phyloP scores from a whole-genome alignment of 1,140 invertebrate genomes.

The Neotoxoptera formosana region DNA sequence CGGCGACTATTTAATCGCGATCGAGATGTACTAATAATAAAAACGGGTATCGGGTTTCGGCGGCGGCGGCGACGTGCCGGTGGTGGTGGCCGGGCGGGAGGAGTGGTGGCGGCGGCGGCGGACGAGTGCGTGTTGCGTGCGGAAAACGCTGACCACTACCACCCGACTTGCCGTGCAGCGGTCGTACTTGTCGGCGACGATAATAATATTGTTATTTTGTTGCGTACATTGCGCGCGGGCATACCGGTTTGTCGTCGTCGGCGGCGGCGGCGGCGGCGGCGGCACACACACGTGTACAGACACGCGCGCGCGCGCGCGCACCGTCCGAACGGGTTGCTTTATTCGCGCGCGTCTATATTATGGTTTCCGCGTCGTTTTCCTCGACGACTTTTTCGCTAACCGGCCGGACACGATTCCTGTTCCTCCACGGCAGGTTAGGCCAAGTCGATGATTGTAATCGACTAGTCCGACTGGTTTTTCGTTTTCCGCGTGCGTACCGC shows the following conservation, averaged over 20 bases:
- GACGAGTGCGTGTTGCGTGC: no score
- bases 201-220: background rate
- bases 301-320: background rate
- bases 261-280: no score
- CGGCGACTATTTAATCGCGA: background rate
- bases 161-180: background rate
- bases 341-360: background rate
- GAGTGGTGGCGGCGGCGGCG: background rate
- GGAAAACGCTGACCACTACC: conserved; percentile 47
- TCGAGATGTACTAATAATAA: background rate
- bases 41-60: background rate
- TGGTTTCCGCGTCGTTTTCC: background rate
- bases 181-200: background rate
- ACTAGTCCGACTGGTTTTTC: conserved; percentile 6
- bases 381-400: background rate
- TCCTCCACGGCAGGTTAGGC: background rate
- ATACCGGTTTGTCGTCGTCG: background rate
- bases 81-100: background rate
- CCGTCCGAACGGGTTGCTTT: background rate
- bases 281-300: no score
- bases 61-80: background rate
- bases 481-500: background rate
- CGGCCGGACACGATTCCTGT: background rate
- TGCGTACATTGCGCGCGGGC: background rate
- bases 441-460: background rate